Percentiles rank a stretch among this genome's conserved stretches.
Conservation (phyloP, 2,113 vertebrate species). For the Protomyctophum bolini region DNA sequence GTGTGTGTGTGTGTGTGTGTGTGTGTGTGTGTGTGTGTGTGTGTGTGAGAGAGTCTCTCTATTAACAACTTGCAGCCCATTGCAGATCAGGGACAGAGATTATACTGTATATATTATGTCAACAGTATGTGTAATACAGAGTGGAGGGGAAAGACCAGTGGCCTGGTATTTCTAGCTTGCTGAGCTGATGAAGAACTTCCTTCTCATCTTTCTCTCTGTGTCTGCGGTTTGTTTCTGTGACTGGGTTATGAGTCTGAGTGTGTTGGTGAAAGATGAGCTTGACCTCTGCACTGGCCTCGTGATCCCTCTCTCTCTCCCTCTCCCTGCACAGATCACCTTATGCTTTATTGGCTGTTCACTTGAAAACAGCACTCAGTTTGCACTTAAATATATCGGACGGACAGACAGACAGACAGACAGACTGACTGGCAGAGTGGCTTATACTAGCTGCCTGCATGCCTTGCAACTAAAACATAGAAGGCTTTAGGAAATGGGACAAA, state of each 20-base stretch:
- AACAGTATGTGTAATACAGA: background rate
- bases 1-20: constrained; percentile 5
- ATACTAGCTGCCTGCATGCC: too few species aligned
- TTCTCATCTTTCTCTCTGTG: background rate
- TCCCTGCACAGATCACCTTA: background rate
- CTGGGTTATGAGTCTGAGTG: background rate
- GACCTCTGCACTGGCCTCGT: background rate
- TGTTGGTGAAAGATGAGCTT: constrained; percentile 4
- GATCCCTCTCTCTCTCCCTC: background rate
- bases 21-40: background rate
- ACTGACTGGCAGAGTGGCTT: too few species aligned
- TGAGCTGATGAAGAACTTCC: constrained; percentile 8
- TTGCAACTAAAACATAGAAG: too few species aligned
- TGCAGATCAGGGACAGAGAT: too few species aligned
- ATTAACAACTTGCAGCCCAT: too few species aligned
- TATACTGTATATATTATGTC: too few species aligned
- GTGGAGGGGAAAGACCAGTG: background rate
- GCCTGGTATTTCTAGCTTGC: background rate
- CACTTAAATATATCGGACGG: too few species aligned
- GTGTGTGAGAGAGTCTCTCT: background rate
- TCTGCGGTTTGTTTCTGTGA: constrained; percentile 6
- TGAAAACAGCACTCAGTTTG: too few species aligned
- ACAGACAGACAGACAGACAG: too few species aligned
- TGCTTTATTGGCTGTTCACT: too few species aligned
- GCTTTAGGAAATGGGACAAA: too few species aligned